Evolutionary conservation across 2,113 vertebrate genomes (phyloP).

Genomic region (Urocynchramus pylzowi): DNA sequence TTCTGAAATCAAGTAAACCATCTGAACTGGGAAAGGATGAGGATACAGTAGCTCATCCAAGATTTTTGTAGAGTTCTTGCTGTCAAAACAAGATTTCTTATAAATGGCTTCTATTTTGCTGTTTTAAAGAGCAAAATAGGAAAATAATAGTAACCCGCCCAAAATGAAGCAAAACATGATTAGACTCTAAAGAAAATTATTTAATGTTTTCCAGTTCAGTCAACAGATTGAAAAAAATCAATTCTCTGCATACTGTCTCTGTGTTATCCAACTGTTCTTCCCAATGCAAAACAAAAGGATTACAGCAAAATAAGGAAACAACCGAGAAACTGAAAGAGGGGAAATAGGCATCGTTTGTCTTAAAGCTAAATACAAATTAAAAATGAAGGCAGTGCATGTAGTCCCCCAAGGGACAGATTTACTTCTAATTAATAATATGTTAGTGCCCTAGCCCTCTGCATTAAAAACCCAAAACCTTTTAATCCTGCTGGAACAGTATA

Average conservation of each 20-base stretch:
- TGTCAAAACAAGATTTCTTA: neutral
- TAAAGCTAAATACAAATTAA: slow-evolving; percentile 1
- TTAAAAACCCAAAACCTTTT: neutral
- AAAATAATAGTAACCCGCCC: neutral
- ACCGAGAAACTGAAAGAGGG: neutral
- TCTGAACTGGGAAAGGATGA: neutral
- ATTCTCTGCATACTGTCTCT: neutral
- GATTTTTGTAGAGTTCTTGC: neutral
- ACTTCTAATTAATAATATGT: slow-evolving; percentile 55
- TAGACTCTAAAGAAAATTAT: neutral
- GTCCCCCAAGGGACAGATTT: slow-evolving; percentile 38
- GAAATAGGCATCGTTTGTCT: neutral
- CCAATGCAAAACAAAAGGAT: slow-evolving; percentile 19
- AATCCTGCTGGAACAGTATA: neutral
- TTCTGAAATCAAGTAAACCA: neutral
- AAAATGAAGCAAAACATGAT: neutral
- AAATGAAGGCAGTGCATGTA: neutral
- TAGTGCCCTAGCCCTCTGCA: neutral
- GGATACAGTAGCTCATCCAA: neutral
- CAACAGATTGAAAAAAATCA: neutral
- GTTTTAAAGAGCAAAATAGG: neutral
- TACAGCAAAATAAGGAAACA: neutral
- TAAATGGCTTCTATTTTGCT: neutral
- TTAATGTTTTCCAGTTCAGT: neutral
- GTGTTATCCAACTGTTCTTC: neutral